Evolutionary conservation across 64 coral and sea anemone genomes (phyloP).

Genomic region (Stichodactyla mertensii): DNA sequence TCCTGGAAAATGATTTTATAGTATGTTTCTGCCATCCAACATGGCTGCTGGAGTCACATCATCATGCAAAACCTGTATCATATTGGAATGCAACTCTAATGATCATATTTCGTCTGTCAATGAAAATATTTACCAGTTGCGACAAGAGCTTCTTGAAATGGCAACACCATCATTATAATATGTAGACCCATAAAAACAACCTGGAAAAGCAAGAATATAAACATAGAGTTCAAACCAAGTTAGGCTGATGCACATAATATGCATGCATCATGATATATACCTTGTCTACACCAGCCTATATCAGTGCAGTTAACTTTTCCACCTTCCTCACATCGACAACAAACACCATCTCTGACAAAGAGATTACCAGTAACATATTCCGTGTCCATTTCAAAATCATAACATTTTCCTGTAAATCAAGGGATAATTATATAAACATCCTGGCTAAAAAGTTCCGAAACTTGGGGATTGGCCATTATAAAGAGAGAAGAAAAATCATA

Average conservation of each 20-base stretch:
- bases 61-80: no score
- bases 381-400: conserved; percentile 21
- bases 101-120: background rate
- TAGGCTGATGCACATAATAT: no score
- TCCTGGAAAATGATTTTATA: no score
- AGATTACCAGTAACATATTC: conserved; percentile 13
- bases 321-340: conserved; percentile 22
- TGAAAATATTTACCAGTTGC: conserved; percentile 22
- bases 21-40: no score
- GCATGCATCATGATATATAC: background rate
- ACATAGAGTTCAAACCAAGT: no score
- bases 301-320: conserved; percentile 8
- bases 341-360: conserved; percentile 13
- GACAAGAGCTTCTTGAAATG: conserved; percentile 24
- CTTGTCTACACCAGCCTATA: background rate
- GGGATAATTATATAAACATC: background rate
- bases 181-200: conserved; percentile 23
- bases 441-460: no score
- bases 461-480: no score
- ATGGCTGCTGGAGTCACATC: no score
- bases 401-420: conserved; percentile 1
- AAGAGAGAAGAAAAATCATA: no score
- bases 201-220: background rate
- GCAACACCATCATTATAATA: conserved; percentile 45
- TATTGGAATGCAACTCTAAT: background rate